Percentiles rank a stretch among this genome's conserved stretches.
phyloP scores from a whole-genome alignment of 2,888 invertebrate species.

The Lypha dubia region DNA sequence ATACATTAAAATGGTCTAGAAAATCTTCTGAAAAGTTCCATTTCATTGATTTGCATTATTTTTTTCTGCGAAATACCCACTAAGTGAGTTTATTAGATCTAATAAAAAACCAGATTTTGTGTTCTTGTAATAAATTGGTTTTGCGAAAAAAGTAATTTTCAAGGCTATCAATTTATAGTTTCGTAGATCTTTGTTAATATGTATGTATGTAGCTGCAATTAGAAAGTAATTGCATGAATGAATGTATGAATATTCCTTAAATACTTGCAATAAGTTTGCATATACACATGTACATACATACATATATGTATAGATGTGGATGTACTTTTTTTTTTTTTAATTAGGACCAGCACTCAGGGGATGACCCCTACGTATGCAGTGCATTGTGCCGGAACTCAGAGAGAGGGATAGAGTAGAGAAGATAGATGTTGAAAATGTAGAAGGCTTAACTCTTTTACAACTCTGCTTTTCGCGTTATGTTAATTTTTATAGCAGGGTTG shows the following conservation, averaged over 20 bases:
- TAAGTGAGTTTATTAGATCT: background rate
- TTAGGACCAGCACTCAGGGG: no score
- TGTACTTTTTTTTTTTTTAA: no score
- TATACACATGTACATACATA: background rate
- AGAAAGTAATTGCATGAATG: background rate
- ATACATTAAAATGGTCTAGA: constrained; percentile 36
- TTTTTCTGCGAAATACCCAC: background rate
- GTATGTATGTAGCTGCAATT: no score
- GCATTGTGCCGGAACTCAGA: no score
- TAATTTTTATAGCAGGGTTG: no score
- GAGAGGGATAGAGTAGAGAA: no score
- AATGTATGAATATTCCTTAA: background rate
- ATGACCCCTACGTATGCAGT: no score
- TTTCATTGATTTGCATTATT: constrained; percentile 56
- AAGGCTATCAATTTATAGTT: background rate
- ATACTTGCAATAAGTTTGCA: no score
- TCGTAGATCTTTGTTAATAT: background rate
- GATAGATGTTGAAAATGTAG: no score
- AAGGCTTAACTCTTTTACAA: no score
- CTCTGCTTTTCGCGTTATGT: no score
- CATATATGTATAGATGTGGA: background rate
- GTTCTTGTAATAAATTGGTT: constrained; percentile 19
- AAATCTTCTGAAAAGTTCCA: constrained; percentile 44
- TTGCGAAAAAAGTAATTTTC: background rate
- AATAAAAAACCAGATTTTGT: background rate